Evolutionary conservation across 2,113 vertebrate genomes (phyloP), one percentile per base, ranked within the genome.

Genomic region (Aythya baeri): DNA sequence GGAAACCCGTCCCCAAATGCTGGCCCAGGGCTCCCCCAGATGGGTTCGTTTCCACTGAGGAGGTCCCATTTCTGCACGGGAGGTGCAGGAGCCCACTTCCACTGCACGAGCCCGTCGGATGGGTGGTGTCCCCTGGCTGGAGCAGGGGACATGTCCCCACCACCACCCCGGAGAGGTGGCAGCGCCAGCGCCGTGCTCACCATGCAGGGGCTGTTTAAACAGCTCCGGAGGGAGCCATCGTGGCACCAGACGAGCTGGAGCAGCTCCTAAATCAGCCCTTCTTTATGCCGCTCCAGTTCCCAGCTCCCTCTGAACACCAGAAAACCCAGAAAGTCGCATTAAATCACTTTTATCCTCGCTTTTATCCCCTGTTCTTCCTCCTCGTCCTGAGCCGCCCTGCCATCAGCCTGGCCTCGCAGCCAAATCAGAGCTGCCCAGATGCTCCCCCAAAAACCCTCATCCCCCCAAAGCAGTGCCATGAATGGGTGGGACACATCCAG

Each of bases 41-140:
- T 38, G 59, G 29, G 29, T 75, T 52, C 5, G 2, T 3, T 49
- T n/a, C n/a, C 27, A 4, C 5, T 0, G 0, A 6, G 0, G 2
- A 13, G 22, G 15, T 7, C 7, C 8, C 7, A 1, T 26, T 46
- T 38, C 27, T 20, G 54, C 41, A 5, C 0, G 2, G 75, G 80
- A 63, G 29, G 67, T 11, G 54, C 36, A 34, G 49, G 50, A 50
- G 17, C 22, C 17, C 7, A 4, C 13, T 81, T 13, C 2, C 11
- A 4, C 6, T 7, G 34, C n/a, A 2, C 0, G 12, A 23, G 6
- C 4, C 34, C 55, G n/a, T 52, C 4, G 2, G 61, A 9, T 18
- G 27, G n/a, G 14, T 32, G 31, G 6, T 7, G 32, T n/a, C 22
- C 32, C 31, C 16, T 16, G 14, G 8, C 20, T 41, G 86, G n/a